Conservation (phyloP, 92 coral and sea anemone genomes). For the Chrysogorgia sp. region DNA sequence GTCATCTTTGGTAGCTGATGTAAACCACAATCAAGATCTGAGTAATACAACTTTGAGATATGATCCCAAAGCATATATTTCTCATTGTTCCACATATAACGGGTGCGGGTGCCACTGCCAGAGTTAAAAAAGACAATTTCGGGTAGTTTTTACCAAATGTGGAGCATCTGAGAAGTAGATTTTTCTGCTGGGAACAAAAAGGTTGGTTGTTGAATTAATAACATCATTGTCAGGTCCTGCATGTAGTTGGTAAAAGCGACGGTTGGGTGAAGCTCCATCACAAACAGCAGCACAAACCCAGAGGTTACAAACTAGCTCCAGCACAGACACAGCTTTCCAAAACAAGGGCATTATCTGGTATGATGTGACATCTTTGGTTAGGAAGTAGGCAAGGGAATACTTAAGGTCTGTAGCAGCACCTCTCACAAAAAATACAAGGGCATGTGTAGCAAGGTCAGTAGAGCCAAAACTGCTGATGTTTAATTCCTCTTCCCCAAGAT, state of each 20-base stretch:
- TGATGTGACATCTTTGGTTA: too few relatives aligned
- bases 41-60: conserved; percentile 18
- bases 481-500: conserved; percentile 5
- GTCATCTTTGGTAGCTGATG: conserved; percentile 6
- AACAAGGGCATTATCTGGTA: too few relatives aligned
- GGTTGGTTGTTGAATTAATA: conserved; percentile 5
- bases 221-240: not conserved
- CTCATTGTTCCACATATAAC: too few relatives aligned
- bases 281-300: conserved; percentile 28
- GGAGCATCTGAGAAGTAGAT: too few relatives aligned
- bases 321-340: conserved; percentile 19
- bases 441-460: conserved; percentile 30
- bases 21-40: conserved; percentile 5
- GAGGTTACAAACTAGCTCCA: conserved; percentile 26
- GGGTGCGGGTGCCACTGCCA: too few relatives aligned
- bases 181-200: conserved; percentile 8
- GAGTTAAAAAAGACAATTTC: too few relatives aligned
- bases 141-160: too few relatives aligned
- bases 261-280: too few relatives aligned
- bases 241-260: conserved; percentile 19
- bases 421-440: conserved; percentile 17
- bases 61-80: too few relatives aligned
- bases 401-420: conserved; percentile 17
- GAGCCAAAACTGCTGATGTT: conserved; percentile 22
- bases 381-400: conserved; percentile 16